Evolutionary conservation across 2,797 vertebrate species (phyloP).

Genomic region (Somateria mollissima): DNA sequence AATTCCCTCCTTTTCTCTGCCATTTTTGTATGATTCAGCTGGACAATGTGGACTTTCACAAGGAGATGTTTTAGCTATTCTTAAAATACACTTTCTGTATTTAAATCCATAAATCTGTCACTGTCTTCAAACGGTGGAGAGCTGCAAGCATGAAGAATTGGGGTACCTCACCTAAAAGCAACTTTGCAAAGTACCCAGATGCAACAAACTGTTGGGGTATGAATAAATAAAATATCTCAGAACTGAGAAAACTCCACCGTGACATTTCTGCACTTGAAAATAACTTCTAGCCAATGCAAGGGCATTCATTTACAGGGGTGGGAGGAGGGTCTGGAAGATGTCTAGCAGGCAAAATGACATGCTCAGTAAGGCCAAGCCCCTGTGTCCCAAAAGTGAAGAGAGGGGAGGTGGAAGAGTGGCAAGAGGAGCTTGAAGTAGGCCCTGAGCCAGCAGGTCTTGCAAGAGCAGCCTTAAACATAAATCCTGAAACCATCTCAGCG

Average conservation of each 20-base stretch:
- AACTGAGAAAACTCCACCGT: background rate
- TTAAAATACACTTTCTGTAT: background rate
- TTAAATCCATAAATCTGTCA: background rate
- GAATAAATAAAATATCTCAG: background rate
- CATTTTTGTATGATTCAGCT: background rate
- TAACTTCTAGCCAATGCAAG: background rate
- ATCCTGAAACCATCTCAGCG: background rate
- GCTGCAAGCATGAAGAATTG: background rate
- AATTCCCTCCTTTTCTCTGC: background rate
- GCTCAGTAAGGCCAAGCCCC: background rate
- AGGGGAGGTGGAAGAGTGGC: background rate
- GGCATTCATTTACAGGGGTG: background rate
- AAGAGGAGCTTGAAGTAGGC: background rate
- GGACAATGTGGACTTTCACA: background rate
- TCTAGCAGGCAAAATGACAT: background rate
- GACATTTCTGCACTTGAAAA: background rate
- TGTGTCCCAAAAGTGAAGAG: background rate
- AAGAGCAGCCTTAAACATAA: background rate
- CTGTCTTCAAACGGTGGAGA: background rate
- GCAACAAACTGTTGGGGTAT: rapidly evolving
- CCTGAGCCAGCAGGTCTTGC: background rate
- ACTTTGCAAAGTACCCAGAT: background rate
- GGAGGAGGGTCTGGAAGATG: background rate
- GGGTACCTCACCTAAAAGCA: background rate
- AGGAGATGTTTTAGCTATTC: background rate